phyloP scores from a whole-genome alignment of 1,140 invertebrate genomes.

The Chlorops oryzae region DNA sequence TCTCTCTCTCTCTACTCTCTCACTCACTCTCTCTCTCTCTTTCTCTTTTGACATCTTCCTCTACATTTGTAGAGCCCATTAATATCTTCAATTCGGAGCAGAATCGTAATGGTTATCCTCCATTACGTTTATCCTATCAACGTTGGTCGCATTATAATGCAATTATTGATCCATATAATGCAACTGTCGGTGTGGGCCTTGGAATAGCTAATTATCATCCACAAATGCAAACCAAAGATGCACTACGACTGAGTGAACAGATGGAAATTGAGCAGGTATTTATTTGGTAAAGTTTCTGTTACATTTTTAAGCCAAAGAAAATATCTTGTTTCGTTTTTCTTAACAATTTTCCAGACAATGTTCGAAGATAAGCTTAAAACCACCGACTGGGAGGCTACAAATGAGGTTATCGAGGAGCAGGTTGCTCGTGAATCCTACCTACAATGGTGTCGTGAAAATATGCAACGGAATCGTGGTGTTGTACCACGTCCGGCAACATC shows the following conservation, averaged over 20 bases:
- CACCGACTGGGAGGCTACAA: constrained; percentile 90
- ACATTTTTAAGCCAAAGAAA: background rate
- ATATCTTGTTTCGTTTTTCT: background rate
- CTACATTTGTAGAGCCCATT: constrained; percentile 72
- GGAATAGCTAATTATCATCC: constrained; percentile 81
- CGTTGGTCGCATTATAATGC: constrained; percentile 87
- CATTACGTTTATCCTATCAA: constrained; percentile 86
- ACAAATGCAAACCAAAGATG: constrained; percentile 72
- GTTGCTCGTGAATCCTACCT: constrained; percentile 84
- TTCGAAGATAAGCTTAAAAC: constrained; percentile 86
- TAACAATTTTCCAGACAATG: constrained; percentile 58
- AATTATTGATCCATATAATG: constrained; percentile 81
- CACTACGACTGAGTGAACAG: constrained; percentile 75
- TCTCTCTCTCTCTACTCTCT: too few relatives aligned
- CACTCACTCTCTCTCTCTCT: too few relatives aligned
- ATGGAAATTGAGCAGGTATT: constrained; percentile 71
- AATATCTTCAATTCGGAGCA: constrained; percentile 79
- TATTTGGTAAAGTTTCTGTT: too few relatives aligned
- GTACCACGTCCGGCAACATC: constrained; percentile 24
- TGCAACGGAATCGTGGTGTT: constrained; percentile 52
- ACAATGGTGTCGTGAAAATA: constrained; percentile 74
- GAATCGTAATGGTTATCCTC: constrained; percentile 70
- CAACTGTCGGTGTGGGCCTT: constrained; percentile 77
- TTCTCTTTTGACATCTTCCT: too few relatives aligned
- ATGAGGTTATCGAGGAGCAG: constrained; percentile 87